Conservation (phyloP, 1,140 invertebrate species). For the Drosophila eugracilis region DNA sequence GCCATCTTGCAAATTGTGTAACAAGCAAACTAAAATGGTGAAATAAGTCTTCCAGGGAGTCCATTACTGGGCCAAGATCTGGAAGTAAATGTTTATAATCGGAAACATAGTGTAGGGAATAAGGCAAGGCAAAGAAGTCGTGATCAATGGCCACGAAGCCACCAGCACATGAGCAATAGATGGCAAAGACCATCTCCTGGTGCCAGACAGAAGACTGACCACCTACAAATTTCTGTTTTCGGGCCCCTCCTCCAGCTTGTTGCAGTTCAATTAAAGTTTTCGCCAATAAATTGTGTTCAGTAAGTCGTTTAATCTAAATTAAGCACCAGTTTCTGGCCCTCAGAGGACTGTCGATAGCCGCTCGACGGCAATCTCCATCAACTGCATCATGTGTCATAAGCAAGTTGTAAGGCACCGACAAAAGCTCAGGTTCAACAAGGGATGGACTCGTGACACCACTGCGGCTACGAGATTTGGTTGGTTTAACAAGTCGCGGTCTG, state of each 20-base stretch:
- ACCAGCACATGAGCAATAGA: constrained; percentile 35
- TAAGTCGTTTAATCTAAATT: constrained; percentile 83
- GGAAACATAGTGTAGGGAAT: constrained; percentile 3
- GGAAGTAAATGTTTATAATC: neutral
- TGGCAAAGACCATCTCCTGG: neutral
- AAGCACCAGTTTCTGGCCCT: constrained; percentile 51
- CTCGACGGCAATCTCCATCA: constrained; percentile 73
- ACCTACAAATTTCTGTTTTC: constrained; percentile 73
- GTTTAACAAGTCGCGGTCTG: too few relatives aligned
- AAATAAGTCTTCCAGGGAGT: constrained; percentile 8
- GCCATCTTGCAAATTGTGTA: constrained; percentile 40
- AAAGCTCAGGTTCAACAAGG: constrained; percentile 19
- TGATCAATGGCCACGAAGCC: constrained; percentile 71
- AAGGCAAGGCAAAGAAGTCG: constrained; percentile 46
- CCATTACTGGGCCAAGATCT: neutral
- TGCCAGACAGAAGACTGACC: constrained; percentile 44
- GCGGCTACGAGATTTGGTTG: too few relatives aligned
- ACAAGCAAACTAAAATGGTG: constrained; percentile 51
- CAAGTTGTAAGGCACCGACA: constrained; percentile 80
- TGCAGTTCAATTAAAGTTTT: constrained; percentile 78
- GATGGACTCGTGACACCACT: constrained; percentile 31
- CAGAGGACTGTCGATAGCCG: constrained; percentile 23
- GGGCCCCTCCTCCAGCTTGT: constrained; percentile 17
- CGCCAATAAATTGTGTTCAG: constrained; percentile 81
- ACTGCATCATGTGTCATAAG: constrained; percentile 79